Percentiles rank a stretch among this genome's conserved stretches.
Conservation (phyloP, 1,140 invertebrate species). For the Temnothorax longispinosus region DNA sequence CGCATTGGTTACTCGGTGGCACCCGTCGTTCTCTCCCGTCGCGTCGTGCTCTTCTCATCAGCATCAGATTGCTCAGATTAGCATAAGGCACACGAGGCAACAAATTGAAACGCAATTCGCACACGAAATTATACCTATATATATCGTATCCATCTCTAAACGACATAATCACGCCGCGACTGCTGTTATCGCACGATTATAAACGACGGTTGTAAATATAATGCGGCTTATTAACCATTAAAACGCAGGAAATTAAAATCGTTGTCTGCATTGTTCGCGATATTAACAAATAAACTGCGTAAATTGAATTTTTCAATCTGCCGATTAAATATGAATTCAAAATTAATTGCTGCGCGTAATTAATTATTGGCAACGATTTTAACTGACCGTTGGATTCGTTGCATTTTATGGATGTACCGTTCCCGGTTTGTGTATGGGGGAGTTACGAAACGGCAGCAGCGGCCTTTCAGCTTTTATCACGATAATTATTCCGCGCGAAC, state of each 20-base stretch:
- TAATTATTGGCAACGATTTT: constrained; percentile 68
- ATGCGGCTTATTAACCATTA: constrained; percentile 56
- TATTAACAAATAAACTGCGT: constrained; percentile 65
- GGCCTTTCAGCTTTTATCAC: constrained; percentile 27
- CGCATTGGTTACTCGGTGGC: constrained; percentile 61
- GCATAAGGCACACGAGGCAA: constrained; percentile 63
- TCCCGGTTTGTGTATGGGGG: neutral
- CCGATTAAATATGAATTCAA: constrained; percentile 66
- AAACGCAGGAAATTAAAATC: constrained; percentile 57
- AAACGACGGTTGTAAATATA: constrained; percentile 41
- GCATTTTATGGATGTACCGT: constrained; percentile 61
- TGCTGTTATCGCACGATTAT: neutral
- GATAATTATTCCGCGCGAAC: constrained; percentile 45
- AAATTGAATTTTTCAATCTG: constrained; percentile 63
- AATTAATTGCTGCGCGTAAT: constrained; percentile 66
- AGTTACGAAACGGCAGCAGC: constrained; percentile 15
- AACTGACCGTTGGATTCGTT: constrained; percentile 57
- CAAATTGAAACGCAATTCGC: constrained; percentile 69
- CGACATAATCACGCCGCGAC: neutral
- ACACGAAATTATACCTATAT: neutral
- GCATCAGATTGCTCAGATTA: constrained; percentile 73
- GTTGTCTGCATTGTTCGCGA: constrained; percentile 50
- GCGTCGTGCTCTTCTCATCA: constrained; percentile 43
- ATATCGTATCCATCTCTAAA: neutral
- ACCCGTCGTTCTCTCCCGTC: constrained; percentile 40